These are phyloP conservation scores for Miltochrista miniata DNA, from an alignment of 2,888 invertebrate genomes.

Conservation along the genomic window DNA sequence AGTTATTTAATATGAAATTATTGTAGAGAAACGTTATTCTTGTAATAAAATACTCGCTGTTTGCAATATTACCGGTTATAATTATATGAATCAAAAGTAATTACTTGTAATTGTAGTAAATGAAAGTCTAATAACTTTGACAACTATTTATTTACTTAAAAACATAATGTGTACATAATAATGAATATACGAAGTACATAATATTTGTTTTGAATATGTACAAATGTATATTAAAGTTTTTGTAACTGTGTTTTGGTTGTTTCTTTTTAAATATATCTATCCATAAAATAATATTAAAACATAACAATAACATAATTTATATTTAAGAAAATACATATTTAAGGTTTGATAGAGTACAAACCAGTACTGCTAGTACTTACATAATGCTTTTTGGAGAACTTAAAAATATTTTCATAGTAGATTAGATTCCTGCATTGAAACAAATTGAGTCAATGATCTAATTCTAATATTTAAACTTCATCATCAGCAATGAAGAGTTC, in stretches of 20 bases:
- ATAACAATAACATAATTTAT: too few relatives aligned
- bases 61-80: constrained; percentile 40
- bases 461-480: too few relatives aligned
- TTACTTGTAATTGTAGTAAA: constrained; percentile 38
- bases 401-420: too few relatives aligned
- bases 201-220: constrained; percentile 71
- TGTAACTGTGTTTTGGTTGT: constrained; percentile 33
- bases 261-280: constrained; percentile 32
- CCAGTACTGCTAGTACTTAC: not conserved
- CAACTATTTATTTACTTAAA: constrained; percentile 75
- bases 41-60: constrained; percentile 57
- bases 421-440: too few relatives aligned
- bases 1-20: constrained; percentile 58
- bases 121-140: constrained; percentile 63
- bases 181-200: constrained; percentile 67
- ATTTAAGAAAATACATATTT: constrained; percentile 12
- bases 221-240: constrained; percentile 78
- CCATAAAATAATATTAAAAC: too few relatives aligned
- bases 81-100: constrained; percentile 29
- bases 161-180: constrained; percentile 72
- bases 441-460: too few relatives aligned
- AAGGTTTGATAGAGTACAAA: not conserved
- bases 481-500: too few relatives aligned
- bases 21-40: constrained; percentile 26
- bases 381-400: not conserved